phyloP scores from a whole-genome alignment of 1,140 invertebrate genomes.

The Epicauta chinensis region DNA sequence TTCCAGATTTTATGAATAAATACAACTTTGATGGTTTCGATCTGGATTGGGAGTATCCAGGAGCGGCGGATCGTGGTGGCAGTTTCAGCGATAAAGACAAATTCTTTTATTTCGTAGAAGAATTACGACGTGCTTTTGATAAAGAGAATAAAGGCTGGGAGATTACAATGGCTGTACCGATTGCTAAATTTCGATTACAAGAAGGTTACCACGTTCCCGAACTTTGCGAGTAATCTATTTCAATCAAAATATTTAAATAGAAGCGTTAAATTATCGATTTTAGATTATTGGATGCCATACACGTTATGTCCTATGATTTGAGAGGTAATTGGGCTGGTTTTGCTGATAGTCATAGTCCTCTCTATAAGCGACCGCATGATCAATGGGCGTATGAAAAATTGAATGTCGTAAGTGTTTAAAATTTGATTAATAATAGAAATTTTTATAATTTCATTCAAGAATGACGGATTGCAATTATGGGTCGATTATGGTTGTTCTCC shows the following conservation, averaged over 20 bases:
- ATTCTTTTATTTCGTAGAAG: constrained; percentile 78
- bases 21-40: constrained; percentile 79
- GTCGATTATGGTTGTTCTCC: constrained; percentile 77
- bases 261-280: constrained; percentile 10
- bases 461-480: constrained; percentile 80
- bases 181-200: constrained; percentile 76
- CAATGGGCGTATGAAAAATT: constrained; percentile 82
- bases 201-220: constrained; percentile 86
- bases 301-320: constrained; percentile 88
- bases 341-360: constrained; percentile 78
- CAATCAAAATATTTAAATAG: not conserved
- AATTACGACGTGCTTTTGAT: constrained; percentile 71
- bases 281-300: constrained; percentile 70
- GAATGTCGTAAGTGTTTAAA: constrained; percentile 65
- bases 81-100: constrained; percentile 74
- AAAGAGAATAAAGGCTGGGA: constrained; percentile 70
- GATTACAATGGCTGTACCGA: constrained; percentile 79
- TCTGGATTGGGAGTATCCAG: constrained; percentile 83
- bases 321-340: constrained; percentile 88
- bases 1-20: constrained; percentile 62
- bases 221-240: constrained; percentile 72
- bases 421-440: not conserved
- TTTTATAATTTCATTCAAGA: constrained; percentile 46
- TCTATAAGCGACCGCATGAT: constrained; percentile 77
- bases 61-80: constrained; percentile 77